Evolutionary conservation across 1,140 invertebrate species (phyloP).

Genomic region (Triops cancriformis): DNA sequence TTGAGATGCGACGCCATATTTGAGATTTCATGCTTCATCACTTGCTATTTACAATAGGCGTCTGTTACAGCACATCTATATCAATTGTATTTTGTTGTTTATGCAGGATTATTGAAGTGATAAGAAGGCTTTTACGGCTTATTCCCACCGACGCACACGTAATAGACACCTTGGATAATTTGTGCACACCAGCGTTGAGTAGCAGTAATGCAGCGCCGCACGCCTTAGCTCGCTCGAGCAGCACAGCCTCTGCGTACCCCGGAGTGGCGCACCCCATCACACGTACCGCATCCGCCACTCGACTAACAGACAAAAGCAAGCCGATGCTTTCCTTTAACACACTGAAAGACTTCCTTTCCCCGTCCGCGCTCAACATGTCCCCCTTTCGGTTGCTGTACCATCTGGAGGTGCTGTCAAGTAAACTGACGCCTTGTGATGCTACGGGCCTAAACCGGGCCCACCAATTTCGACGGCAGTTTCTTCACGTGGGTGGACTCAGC

Average conservation of each 20-base stretch:
- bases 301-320: conserved; percentile 30
- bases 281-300: background rate
- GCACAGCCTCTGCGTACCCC: conserved; percentile 14
- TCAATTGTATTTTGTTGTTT: conserved; percentile 23
- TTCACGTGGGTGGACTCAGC: conserved; percentile 42
- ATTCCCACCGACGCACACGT: conserved; percentile 46
- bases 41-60: no score
- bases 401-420: conserved; percentile 46
- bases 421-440: conserved; percentile 44
- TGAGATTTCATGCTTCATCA: no score
- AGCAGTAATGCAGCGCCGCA: conserved; percentile 11
- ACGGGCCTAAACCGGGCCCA: conserved; percentile 38
- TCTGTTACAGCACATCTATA: no score
- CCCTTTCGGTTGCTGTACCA: conserved; percentile 47
- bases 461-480: conserved; percentile 44
- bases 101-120: conserved; percentile 41
- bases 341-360: conserved; percentile 41
- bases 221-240: background rate
- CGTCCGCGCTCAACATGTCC: conserved; percentile 39
- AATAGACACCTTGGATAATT: conserved; percentile 41
- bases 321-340: conserved; percentile 36
- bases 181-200: background rate
- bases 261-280: background rate
- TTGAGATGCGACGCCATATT: no score
- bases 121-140: conserved; percentile 44